Evolutionary conservation across 2,113 vertebrate species (phyloP), one percentile per base, ranked within the genome.

Genomic region (Campylorhamphus procurvoides): DNA sequence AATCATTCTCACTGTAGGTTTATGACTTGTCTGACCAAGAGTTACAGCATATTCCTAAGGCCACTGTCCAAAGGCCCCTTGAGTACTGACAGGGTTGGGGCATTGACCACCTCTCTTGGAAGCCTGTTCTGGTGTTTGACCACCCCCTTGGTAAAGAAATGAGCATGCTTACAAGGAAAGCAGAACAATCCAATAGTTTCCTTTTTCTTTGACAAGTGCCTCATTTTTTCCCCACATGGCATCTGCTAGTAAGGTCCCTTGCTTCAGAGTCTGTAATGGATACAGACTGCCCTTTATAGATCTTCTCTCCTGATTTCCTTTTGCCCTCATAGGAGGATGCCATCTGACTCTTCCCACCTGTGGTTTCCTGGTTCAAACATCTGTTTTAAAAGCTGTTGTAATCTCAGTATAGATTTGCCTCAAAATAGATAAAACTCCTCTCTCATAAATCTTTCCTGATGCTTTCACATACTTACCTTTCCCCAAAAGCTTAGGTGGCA

Each of bases 301-400:
- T 80, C 42, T 59, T 37, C 9, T 39, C n/a, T 86, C 23, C n/a
- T 42, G 63, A 53, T 66, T 62, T 81, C 29, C 25, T 84, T 73
- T 60, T 64, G 13, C 17, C 64, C 69, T 90, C 10, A 14, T 14
- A 50, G 68, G 35, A 94, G 19, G 42, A 56, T 74, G 50, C 62
- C 39, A 63, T 42, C 52, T 78, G 80, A 92, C 42, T 82, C 53
- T 77, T 73, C 39, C 49, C 33, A 77, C 78, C 37, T 7, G 39
- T 67, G 52, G 47, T 67, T 89, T 87, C 20, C 39, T 71, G 42
- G 42, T 71, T 90, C 60, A 89, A 87, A 84, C 29, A 58, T 53
- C 50, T 89, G 42, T 74, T 68, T 82, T 92, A 88, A 88, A 93
- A 87, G 20, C 56, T 89, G 56, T 55, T 83, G 86, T 83, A 83